Evolutionary conservation across 2,888 invertebrate genomes (phyloP).

Genomic region (Steinernema carpocapsae): DNA sequence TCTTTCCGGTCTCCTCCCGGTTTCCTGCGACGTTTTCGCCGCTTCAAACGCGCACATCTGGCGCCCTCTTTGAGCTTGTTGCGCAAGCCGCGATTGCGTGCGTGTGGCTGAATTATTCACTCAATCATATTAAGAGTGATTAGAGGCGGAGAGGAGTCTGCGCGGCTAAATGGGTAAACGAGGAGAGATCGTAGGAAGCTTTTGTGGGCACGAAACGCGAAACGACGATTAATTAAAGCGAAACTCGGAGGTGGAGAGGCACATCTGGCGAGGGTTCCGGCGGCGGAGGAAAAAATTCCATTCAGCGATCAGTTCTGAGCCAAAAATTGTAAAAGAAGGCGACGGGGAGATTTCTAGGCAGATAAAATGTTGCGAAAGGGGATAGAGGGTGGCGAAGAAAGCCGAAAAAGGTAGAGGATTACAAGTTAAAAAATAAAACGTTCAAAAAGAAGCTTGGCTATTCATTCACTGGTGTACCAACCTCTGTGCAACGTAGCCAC

Average conservation of each 20-base stretch:
- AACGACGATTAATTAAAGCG: too few species aligned
- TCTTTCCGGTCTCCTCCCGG: not conserved
- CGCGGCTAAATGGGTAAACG: conserved; percentile 6
- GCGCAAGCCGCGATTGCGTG: conserved; percentile 34
- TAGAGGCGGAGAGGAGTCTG: conserved; percentile 8
- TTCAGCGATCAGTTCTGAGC: not conserved
- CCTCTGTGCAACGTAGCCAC: not conserved
- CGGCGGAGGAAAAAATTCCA: not conserved
- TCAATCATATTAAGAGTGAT: conserved; percentile 35
- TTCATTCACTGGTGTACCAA: too few species aligned
- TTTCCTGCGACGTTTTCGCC: not conserved
- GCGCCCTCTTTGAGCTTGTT: conserved; percentile 32
- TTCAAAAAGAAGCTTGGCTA: too few species aligned
- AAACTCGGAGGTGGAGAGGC: not conserved
- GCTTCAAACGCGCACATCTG: conserved; percentile 9
- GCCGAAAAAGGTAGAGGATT: too few species aligned
- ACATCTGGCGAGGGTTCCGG: conserved; percentile 1
- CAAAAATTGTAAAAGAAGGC: too few species aligned
- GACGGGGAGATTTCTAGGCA: too few species aligned
- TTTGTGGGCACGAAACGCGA: too few species aligned
- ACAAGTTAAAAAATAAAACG: too few species aligned
- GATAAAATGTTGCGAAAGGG: not conserved
- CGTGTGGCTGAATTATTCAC: conserved; percentile 35
- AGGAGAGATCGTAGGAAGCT: not conserved
- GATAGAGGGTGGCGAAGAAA: not conserved